A percentile compares a stretch with the other conserved stretches of the same genome.
Conservation (phyloP, 2,113 vertebrate species). For the Plectropomus leopardus region DNA sequence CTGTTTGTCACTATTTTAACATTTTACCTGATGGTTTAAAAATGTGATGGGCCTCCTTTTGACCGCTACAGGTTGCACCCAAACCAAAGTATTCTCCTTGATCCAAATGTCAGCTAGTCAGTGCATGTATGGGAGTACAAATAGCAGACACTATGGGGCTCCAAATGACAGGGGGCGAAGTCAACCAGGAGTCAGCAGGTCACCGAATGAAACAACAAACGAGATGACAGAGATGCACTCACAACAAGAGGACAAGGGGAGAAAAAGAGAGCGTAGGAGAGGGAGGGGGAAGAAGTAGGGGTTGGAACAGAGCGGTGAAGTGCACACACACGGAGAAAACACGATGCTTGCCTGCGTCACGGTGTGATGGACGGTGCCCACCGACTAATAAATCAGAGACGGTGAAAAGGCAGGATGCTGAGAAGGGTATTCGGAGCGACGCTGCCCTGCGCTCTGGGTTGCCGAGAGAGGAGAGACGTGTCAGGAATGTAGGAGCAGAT, state of each 20-base stretch:
- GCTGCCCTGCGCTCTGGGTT: slow-evolving; percentile 39
- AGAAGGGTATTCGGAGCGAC: slow-evolving; percentile 71
- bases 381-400: slow-evolving; percentile 78
- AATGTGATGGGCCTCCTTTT: neutral
- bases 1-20: neutral
- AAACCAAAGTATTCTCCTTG: slow-evolving; percentile 21
- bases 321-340: slow-evolving; percentile 65
- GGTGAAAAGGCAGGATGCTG: slow-evolving; percentile 76
- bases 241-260: slow-evolving; percentile 37
- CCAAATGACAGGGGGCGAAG: slow-evolving; percentile 56
- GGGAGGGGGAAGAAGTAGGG: neutral
- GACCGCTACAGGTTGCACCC: slow-evolving; percentile 20
- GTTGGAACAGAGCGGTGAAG: slow-evolving; percentile 9
- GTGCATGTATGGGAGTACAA: slow-evolving; percentile 50
- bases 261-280: neutral
- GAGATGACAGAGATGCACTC: slow-evolving; percentile 66
- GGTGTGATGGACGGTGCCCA: slow-evolving; percentile 71
- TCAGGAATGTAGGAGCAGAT: slow-evolving; percentile 73
- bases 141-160: slow-evolving; percentile 39
- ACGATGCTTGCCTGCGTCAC: slow-evolving; percentile 63
- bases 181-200: slow-evolving; percentile 48
- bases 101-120: slow-evolving; percentile 60
- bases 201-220: slow-evolving; percentile 51
- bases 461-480: slow-evolving; percentile 65
- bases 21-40: slow-evolving; percentile 18